These are phyloP conservation scores for Zaprionus vittiger DNA, from an alignment of 1,140 invertebrate genomes.

Conservation along the genomic window DNA sequence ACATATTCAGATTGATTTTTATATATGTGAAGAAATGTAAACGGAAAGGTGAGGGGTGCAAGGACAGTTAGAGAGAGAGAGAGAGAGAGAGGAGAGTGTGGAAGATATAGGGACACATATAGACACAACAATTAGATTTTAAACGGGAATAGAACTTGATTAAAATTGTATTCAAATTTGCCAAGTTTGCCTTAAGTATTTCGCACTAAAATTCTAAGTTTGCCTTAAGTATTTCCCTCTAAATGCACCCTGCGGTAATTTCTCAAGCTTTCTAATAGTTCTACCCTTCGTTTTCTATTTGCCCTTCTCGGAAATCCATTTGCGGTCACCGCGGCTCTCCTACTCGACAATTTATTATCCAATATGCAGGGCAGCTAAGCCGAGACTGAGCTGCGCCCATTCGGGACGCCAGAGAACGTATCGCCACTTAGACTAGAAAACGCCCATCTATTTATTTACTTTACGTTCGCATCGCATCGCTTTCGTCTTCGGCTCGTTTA, in stretches of 20 bases:
- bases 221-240: neutral
- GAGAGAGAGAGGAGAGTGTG: no score
- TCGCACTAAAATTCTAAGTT: neutral
- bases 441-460: slow-evolving; percentile 75
- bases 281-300: neutral
- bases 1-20: neutral
- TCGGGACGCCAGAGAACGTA: slow-evolving; percentile 6
- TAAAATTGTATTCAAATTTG: neutral
- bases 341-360: slow-evolving; percentile 30
- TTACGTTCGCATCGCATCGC: slow-evolving; percentile 25
- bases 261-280: neutral
- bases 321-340: neutral
- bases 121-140: slow-evolving; percentile 30
- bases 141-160: neutral
- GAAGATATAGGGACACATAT: neutral
- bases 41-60: slow-evolving; percentile 10
- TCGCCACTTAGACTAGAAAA: slow-evolving; percentile 42
- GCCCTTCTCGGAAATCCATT: slow-evolving; percentile 9
- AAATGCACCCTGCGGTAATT: neutral
- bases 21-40: slow-evolving; percentile 1
- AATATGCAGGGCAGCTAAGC: slow-evolving; percentile 22
- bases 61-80: slow-evolving; percentile 11
- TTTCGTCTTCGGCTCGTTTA: slow-evolving; percentile 15
- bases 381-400: slow-evolving; percentile 15
- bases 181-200: neutral